phyloP scores from a whole-genome alignment of 2,113 vertebrate genomes.

The Sisor rabdophorus region DNA sequence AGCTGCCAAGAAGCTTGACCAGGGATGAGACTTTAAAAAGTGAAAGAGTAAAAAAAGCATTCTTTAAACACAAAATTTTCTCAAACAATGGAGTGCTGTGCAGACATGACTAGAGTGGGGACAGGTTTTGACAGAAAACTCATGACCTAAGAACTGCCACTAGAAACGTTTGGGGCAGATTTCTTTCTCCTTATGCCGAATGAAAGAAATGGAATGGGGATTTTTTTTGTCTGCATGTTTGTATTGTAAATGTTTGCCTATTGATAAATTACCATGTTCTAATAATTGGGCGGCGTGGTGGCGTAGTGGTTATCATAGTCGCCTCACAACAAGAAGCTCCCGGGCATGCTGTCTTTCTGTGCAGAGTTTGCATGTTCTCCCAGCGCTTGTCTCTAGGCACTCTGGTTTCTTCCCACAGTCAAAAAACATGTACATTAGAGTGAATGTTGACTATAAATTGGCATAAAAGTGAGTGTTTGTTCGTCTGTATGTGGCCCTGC shows the following conservation, averaged over 20 bases:
- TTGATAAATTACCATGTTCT: too few relatives aligned
- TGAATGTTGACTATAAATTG: too few relatives aligned
- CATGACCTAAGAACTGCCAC: neutral
- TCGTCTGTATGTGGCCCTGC: too few relatives aligned
- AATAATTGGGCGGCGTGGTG: too few relatives aligned
- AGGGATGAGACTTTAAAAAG: conserved; percentile 4
- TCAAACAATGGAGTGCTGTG: conserved; percentile 41
- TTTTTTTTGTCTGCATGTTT: neutral
- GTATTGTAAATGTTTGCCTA: neutral
- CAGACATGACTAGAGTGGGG: conserved; percentile 52
- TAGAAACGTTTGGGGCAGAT: neutral
- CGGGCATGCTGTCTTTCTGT: too few relatives aligned
- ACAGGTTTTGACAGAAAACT: conserved; percentile 37
- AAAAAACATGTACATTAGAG: too few relatives aligned
- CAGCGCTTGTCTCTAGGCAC: too few relatives aligned
- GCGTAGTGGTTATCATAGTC: too few relatives aligned
- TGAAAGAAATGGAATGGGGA: neutral
- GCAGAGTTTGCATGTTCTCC: too few relatives aligned
- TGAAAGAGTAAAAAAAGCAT: conserved; percentile 9
- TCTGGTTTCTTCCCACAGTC: too few relatives aligned
- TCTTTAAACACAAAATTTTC: conserved; percentile 15
- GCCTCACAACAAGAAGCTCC: too few relatives aligned
- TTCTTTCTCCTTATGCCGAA: neutral
- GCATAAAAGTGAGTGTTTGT: too few relatives aligned
- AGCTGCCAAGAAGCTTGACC: conserved; percentile 22